These are phyloP conservation scores for Silurus meridionalis DNA, from an alignment of 2,113 vertebrate species.

Conservation along the genomic window DNA sequence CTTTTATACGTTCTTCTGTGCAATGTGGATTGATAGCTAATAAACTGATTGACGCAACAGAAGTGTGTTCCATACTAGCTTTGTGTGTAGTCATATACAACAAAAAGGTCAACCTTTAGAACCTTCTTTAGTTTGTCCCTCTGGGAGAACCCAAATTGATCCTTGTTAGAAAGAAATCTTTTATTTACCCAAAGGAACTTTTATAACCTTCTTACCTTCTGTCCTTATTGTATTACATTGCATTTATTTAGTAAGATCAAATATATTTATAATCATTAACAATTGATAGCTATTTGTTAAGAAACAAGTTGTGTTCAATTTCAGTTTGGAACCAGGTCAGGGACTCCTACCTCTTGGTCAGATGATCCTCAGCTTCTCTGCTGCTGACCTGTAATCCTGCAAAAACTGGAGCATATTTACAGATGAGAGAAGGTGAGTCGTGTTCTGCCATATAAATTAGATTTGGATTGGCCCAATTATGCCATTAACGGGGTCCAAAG, in stretches of 20 bases:
- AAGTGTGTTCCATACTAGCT: not conserved
- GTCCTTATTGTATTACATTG: not conserved
- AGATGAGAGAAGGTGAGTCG: constrained; percentile 41
- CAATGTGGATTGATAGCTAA: not conserved
- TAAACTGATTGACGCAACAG: too few relatives aligned
- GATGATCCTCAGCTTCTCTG: not conserved
- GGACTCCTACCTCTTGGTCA: constrained; percentile 6
- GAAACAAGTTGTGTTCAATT: not conserved
- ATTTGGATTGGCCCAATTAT: constrained; percentile 92
- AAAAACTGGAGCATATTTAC: constrained; percentile 37
- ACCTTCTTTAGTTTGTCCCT: not conserved
- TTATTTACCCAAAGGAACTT: too few relatives aligned
- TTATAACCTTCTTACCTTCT: not conserved
- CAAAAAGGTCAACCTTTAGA: not conserved
- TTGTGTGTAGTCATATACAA: not conserved
- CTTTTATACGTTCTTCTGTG: not conserved
- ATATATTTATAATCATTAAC: not conserved
- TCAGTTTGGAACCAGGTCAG: not conserved
- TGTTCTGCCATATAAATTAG: constrained; percentile 79
- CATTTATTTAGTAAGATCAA: not conserved
- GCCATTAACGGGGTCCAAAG: constrained; percentile 82
- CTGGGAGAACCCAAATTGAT: too few relatives aligned
- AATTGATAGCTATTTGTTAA: not conserved
- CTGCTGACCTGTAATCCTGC: constrained; percentile 20
- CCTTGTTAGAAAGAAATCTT: too few relatives aligned